These are phyloP conservation scores for Macropodus opercularis DNA, from an alignment of 2,797 vertebrate genomes.

Conservation along the genomic window DNA sequence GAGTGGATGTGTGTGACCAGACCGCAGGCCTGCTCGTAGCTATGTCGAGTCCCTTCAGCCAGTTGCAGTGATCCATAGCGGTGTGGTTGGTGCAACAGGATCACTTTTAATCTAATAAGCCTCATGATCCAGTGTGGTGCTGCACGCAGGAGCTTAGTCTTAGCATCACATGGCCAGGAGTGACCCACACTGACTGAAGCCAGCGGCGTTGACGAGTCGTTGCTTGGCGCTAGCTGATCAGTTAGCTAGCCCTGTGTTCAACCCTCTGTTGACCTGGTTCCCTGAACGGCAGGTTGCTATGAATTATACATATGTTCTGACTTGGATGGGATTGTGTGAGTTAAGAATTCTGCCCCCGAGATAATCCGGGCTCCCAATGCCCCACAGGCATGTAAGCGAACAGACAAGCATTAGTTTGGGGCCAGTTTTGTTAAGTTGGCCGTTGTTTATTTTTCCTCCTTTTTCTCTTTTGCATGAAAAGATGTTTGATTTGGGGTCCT, in stretches of 20 bases:
- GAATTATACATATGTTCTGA: conserved; percentile 75
- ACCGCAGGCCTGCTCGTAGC: not conserved
- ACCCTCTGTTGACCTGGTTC: conserved; percentile 8
- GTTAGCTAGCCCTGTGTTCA: conserved; percentile 22
- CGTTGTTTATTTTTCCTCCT: conserved; percentile 54
- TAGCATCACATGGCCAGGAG: conserved; percentile 75
- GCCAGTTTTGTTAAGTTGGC: conserved; percentile 76
- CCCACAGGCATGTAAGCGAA: conserved; percentile 62
- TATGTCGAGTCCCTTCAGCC: conserved; percentile 36
- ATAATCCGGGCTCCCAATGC: conserved; percentile 68
- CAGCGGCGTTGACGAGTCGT: conserved; percentile 54
- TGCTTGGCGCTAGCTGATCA: conserved; percentile 45
- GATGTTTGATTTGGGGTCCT: conserved; percentile 76
- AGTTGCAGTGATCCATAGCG: conserved; percentile 48
- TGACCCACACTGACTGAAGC: conserved; percentile 47
- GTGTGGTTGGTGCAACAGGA: conserved; percentile 73
- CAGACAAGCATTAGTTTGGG: conserved; percentile 67
- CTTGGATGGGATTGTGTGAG: conserved; percentile 60
- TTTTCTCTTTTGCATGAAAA: conserved; percentile 61
- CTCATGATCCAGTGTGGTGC: conserved; percentile 73
- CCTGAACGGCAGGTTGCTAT: conserved; percentile 54
- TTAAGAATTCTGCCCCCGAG: conserved; percentile 65
- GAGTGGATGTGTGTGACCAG: conserved; percentile 2
- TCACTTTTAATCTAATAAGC: conserved; percentile 82
- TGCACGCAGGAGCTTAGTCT: conserved; percentile 74